Percentiles rank a stretch among this genome's conserved stretches.
Evolutionary conservation across 2,113 vertebrate species (phyloP).

Genomic region (Oncorhynchus tshawytscha): DNA sequence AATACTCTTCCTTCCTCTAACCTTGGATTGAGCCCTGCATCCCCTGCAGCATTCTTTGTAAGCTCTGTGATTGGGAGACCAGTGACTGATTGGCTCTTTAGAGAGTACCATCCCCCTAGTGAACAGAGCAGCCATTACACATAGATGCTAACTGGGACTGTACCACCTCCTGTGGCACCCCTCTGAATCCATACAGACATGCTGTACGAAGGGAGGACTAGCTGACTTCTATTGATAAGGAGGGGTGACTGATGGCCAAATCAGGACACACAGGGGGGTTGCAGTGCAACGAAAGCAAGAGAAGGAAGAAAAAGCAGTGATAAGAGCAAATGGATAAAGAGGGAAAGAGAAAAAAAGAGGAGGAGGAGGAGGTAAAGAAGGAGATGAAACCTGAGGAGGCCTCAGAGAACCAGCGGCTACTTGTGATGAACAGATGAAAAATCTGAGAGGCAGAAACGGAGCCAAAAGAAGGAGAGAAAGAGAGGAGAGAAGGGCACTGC

Average conservation of each 20-base stretch:
- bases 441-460: constrained; percentile 69
- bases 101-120: neutral
- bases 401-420: constrained; percentile 69
- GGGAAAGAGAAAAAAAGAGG: constrained; percentile 27
- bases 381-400: constrained; percentile 48
- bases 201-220: constrained; percentile 11
- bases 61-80: constrained; percentile 21
- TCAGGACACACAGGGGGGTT: constrained; percentile 5
- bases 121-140: neutral
- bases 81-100: constrained; percentile 26
- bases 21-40: neutral
- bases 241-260: neutral
- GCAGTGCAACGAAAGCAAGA: constrained; percentile 6
- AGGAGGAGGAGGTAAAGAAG: constrained; percentile 25
- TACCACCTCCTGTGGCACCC: neutral
- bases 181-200: constrained; percentile 17
- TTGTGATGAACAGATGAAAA: constrained; percentile 71
- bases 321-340: constrained; percentile 23
- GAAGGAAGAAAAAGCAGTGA: constrained; percentile 38
- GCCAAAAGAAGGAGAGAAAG: constrained; percentile 38
- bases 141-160: neutral
- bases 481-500: neutral
- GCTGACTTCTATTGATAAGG: neutral
- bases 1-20: constrained; percentile 2
- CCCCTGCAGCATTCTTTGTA: constrained; percentile 1